A percentile compares a stretch with the other conserved stretches of the same genome.
phyloP scores from a whole-genome alignment of 30 jellyfish, hydroid and myxozoan genomes.

The Rhopilema esculentum region DNA sequence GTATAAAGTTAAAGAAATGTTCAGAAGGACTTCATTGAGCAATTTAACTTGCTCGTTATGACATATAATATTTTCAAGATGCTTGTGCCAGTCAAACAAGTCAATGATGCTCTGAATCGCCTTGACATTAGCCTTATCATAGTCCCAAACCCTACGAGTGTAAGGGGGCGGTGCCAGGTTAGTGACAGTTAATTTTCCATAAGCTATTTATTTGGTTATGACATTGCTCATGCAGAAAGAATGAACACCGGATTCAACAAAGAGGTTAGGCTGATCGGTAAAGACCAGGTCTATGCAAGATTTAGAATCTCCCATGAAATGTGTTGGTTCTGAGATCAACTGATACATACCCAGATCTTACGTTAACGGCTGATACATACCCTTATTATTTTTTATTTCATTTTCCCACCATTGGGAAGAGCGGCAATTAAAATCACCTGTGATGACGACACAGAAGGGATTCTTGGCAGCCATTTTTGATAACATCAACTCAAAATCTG shows the following conservation, averaged over 20 bases:
- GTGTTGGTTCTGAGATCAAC: too few species aligned
- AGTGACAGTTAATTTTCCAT: constrained; percentile 11
- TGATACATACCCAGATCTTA: too few species aligned
- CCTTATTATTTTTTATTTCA: too few species aligned
- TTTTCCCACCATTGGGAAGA: too few species aligned
- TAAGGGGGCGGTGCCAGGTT: constrained; percentile 44
- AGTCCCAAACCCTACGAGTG: constrained; percentile 27
- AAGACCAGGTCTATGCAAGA: too few species aligned
- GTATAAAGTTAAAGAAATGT: constrained; percentile 54
- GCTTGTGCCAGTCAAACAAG: constrained; percentile 6
- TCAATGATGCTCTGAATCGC: constrained; percentile 28
- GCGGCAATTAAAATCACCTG: too few species aligned
- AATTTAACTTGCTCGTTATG: constrained; percentile 40
- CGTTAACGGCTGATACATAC: too few species aligned
- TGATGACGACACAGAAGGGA: too few species aligned
- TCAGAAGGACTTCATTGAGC: constrained; percentile 28
- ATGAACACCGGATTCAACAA: constrained; percentile 33
- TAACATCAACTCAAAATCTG: too few species aligned
- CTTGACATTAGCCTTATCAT: constrained; percentile 25
- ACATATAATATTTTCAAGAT: neutral
- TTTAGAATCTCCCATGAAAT: too few species aligned
- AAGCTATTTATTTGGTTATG: constrained; percentile 35
- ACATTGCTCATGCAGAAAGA: constrained; percentile 5
- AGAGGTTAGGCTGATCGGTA: too few species aligned
- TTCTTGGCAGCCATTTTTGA: too few species aligned